These are phyloP conservation scores for Hormiphora californensis DNA, from an alignment of 37 sponge, comb jelly and placozoan genomes.

Conservation along the genomic window DNA sequence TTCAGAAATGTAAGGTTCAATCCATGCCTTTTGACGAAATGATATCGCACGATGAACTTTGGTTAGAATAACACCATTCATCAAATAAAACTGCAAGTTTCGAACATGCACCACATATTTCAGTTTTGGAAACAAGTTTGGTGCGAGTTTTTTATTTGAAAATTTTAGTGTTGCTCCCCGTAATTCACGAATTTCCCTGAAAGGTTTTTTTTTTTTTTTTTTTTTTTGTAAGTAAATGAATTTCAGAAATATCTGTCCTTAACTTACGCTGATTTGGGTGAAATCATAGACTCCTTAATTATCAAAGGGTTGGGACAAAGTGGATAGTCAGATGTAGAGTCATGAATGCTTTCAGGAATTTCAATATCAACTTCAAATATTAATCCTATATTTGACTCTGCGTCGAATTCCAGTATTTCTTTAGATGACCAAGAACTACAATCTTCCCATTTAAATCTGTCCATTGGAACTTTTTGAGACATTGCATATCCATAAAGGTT, in stretches of 20 bases:
- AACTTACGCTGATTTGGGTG: conserved; percentile 28
- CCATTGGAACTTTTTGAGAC: conserved; percentile 4
- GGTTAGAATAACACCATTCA: background rate
- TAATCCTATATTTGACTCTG: background rate
- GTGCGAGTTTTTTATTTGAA: background rate
- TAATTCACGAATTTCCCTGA: conserved; percentile 31
- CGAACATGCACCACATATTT: conserved; percentile 22
- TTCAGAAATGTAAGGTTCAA: conserved; percentile 31
- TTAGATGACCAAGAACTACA: background rate
- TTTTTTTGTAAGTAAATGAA: background rate
- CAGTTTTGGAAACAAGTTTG: conserved; percentile 30
- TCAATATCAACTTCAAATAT: conserved; percentile 12
- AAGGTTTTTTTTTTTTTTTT: background rate
- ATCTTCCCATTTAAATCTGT: background rate
- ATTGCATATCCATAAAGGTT: conserved; percentile 48
- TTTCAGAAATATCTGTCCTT: background rate
- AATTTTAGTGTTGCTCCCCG: background rate
- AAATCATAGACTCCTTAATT: background rate
- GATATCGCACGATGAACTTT: background rate
- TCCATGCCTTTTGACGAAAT: conserved; percentile 54
- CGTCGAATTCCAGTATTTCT: background rate
- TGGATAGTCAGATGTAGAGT: conserved; percentile 33
- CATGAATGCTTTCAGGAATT: conserved; percentile 15
- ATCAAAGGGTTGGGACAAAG: conserved; percentile 17
- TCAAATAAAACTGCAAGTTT: conserved; percentile 50